phyloP scores from a whole-genome alignment of 2,797 vertebrate genomes.

The Sphenodon punctatus region DNA sequence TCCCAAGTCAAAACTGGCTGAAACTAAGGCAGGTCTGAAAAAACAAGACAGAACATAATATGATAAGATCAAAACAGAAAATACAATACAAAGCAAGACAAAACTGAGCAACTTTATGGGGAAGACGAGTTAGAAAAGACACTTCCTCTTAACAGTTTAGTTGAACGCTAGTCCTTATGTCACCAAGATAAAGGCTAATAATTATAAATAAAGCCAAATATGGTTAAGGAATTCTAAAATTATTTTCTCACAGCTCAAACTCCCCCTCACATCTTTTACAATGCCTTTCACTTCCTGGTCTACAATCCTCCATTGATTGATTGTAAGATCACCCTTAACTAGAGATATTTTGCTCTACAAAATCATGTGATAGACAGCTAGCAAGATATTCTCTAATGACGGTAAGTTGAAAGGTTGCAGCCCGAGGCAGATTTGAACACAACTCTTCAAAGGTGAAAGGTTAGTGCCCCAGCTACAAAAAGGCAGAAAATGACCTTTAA shows the following conservation, averaged over 20 bases:
- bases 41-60: neutral
- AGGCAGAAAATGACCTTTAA: no score
- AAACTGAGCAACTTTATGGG: neutral
- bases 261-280: neutral
- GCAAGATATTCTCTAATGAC: neutral
- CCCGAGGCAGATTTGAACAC: neutral
- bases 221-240: neutral
- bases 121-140: neutral
- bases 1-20: no score
- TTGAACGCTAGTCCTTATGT: neutral
- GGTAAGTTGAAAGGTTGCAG: neutral
- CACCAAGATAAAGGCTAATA: neutral
- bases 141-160: neutral
- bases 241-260: neutral
- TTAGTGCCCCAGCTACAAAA: neutral
- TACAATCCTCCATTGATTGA: neutral
- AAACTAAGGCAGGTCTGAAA: no score
- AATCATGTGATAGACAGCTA: neutral
- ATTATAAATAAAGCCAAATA: neutral
- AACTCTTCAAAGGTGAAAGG: neutral
- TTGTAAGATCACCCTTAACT: neutral
- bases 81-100: neutral
- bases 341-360: neutral
- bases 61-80: neutral
- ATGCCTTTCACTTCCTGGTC: neutral